These are phyloP conservation scores for Orientallactaga bullata DNA, from an alignment of 2,113 vertebrate species.

Conservation along the genomic window DNA sequence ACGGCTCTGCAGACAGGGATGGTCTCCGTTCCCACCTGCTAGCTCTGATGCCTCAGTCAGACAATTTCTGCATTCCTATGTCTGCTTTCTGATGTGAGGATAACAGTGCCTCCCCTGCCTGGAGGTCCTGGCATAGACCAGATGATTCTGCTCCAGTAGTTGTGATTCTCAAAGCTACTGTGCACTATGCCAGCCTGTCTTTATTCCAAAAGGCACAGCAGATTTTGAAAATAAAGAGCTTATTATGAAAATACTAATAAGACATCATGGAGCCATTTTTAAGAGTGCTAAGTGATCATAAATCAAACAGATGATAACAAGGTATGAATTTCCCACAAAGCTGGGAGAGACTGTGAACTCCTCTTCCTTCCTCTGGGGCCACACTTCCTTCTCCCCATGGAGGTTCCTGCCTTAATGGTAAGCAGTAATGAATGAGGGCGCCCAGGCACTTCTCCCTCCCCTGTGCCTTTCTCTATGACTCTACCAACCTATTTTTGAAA, in stretches of 20 bases:
- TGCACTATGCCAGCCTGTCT: not conserved
- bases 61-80: not conserved
- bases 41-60: not conserved
- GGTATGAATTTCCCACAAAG: not conserved
- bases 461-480: not conserved
- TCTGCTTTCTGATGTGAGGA: not conserved
- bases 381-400: no score
- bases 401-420: not conserved
- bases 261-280: constrained; percentile 34
- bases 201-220: not conserved
- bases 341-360: not conserved
- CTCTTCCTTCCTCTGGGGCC: no score
- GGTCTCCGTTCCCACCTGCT: not conserved
- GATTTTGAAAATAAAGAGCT: constrained; percentile 47
- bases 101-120: not conserved
- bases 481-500: not conserved
- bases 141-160: not conserved
- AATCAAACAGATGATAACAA: constrained; percentile 10
- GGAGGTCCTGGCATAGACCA: not conserved
- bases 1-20: fast-evolving
- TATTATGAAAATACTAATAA: constrained; percentile 44
- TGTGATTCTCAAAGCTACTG: not conserved
- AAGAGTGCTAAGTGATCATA: not conserved
- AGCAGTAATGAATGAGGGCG: fast-evolving
- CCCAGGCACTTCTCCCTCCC: not conserved